phyloP scores from a whole-genome alignment of 2,888 invertebrate species.

The Scotopteryx bipunctaria region DNA sequence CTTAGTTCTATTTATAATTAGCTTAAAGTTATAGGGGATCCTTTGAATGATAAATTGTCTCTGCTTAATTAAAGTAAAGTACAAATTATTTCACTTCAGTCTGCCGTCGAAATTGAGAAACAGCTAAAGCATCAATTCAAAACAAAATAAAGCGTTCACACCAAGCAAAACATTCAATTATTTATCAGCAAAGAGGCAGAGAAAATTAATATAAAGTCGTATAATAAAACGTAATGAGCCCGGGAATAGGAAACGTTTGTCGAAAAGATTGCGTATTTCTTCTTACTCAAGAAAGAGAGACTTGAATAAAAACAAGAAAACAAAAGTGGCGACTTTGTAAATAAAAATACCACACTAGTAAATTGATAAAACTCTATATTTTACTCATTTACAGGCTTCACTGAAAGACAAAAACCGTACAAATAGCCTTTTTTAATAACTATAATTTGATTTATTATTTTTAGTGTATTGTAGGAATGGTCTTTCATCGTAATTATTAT shows the following conservation, averaged over 20 bases:
- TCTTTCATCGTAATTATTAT: too few relatives aligned
- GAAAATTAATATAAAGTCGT: slow-evolving; percentile 19
- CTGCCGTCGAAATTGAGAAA: neutral
- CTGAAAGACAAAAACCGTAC: too few relatives aligned
- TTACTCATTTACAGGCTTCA: too few relatives aligned
- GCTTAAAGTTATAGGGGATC: neutral
- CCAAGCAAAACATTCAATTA: slow-evolving; percentile 10
- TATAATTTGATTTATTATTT: too few relatives aligned
- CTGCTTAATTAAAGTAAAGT: slow-evolving; percentile 8
- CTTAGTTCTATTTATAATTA: neutral
- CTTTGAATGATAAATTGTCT: slow-evolving; percentile 5
- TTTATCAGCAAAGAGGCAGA: slow-evolving; percentile 16
- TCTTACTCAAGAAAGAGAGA: slow-evolving; percentile 9
- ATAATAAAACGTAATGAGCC: slow-evolving; percentile 17
- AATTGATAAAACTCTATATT: too few relatives aligned
- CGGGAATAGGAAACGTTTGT: slow-evolving; percentile 19
- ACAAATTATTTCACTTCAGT: slow-evolving; percentile 10
- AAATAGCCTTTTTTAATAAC: too few relatives aligned
- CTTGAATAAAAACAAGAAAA: slow-evolving; percentile 3
- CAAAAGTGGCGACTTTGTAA: neutral
- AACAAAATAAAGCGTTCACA: slow-evolving; percentile 6
- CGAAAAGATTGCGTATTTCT: slow-evolving; percentile 19
- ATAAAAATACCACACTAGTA: neutral
- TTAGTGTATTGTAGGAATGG: too few relatives aligned
- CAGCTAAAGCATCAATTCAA: slow-evolving; percentile 2